Evolutionary conservation across 2,797 vertebrate species (phyloP), one percentile per base, ranked within the genome.

Genomic region (Acrocephalus scirpaceus): DNA sequence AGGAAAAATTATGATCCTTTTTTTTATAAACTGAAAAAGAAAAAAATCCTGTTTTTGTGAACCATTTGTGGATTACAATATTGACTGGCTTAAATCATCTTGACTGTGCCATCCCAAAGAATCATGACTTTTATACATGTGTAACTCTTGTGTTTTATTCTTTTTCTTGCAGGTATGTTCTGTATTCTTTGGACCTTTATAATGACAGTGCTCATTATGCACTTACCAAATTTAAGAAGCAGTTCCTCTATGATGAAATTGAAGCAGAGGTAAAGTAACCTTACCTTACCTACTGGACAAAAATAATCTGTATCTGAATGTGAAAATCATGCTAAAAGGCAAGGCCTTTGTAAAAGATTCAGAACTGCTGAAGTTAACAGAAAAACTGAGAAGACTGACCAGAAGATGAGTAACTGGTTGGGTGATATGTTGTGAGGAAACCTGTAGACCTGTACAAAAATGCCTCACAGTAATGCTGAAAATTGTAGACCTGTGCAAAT

Each of bases 221-320:
- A 44, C 98, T 99, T 93, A 99, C 99, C 93, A 99, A 98, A 94
- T 99, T 99, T 98, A 99, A 99, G 98, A 99, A 99, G 96, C 99
- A 99, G 98, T 99, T 99, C 97, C 99, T 99, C n/a, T 99, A 99
- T 34, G 99, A 99, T 45, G 99, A 99, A 92, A 99, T 99, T n/a
- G 99, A 99, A 89, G 99, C 99, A 4, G 99, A 99, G 99, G 99
- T 99, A 98, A 98, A 94, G 83, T 77, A 82, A 56, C 38, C 38
- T 80, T 90, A 71, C 15, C 16, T 84, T 90, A 71, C 15, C 16
- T 84, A 23, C 26, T 53, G 38, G 45, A 57, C 32, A 67, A 86
- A 73, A 90, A 10, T 29, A 61, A 36, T 62, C 44, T 78, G 16
- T 83, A 50, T 1, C 7, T 50, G 30, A 64, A 56, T 34, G 22